Evolutionary conservation across 35 echinoderm and acorn worm species (phyloP), one percentile per base, ranked within the genome.

Genomic region (Ophiothrix spiculata): DNA sequence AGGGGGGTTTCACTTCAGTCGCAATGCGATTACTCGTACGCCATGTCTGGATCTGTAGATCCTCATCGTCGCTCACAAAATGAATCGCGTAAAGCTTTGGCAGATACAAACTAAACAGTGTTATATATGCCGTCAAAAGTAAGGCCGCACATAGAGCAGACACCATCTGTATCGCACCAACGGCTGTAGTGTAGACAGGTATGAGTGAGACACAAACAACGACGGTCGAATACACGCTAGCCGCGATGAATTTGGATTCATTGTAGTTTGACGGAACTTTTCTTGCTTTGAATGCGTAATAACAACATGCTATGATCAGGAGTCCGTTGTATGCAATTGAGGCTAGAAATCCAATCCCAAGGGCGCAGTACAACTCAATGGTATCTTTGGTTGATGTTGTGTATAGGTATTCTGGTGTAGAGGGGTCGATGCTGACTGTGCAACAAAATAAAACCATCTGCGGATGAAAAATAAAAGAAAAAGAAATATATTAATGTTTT

Each of bases 61-160:
- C 60, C 25, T 69, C 60, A 28, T 69, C 60, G 23, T 69, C 60
- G 25, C 60, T 69, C 8, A 69, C 60, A 69, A 69, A 69, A n/a
- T 69, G 60, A 15, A 69, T 69, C 16, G 76, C 76, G 32, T 78
- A 78, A 37, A 78, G 35, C 76, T 78, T 78, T 39, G 76, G 76
- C 14, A 78, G 76, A 39, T 78, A 78, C 14, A 78, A 4, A 39
- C 76, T 37, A 39, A 78, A 21, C 76, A 78, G 31, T 6, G 76
- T 36, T 12, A 78, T 37, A n/a, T 37, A 78, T n/a, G 76, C 76
- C 21, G 34, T 78, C 35, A 78, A n/a, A 14, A 78, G 76, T 35
- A 78, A 17, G 31, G 76, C 76, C 4, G 38, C 76, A n/a, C 76
- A 78, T 15, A 78, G 33, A 1, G 76, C 38, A 15, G 76, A 36